Conservation (phyloP, 1,140 invertebrate genomes). For the Drosophila kanapiae region DNA sequence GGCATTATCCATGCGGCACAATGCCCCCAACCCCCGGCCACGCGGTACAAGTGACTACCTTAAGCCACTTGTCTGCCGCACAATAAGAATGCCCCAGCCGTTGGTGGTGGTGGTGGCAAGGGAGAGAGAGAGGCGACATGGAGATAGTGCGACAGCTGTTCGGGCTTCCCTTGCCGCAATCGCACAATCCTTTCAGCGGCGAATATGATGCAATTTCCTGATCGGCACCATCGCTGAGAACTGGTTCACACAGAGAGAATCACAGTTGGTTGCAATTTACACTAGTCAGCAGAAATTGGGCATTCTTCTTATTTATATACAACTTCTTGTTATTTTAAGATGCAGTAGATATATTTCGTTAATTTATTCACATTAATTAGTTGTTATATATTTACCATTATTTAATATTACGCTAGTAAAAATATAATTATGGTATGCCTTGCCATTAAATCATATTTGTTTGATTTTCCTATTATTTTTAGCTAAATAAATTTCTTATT, state of each 20-base stretch:
- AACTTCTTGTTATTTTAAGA: neutral
- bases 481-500: no score
- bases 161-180: slow-evolving; percentile 64
- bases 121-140: slow-evolving; percentile 5
- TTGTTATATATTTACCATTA: no score
- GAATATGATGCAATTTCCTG: slow-evolving; percentile 74
- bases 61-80: slow-evolving; percentile 78
- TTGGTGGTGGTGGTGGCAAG: neutral
- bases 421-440: no score
- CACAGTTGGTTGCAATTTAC: slow-evolving; percentile 9
- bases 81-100: slow-evolving; percentile 48
- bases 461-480: no score
- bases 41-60: slow-evolving; percentile 29
- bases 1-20: slow-evolving; percentile 37
- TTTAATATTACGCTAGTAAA: no score
- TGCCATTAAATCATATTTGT: no score
- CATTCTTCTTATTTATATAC: neutral
- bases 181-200: slow-evolving; percentile 67
- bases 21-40: slow-evolving; percentile 13
- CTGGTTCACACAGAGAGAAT: slow-evolving; percentile 48
- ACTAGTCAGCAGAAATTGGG: slow-evolving; percentile 8
- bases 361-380: no score
- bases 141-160: slow-evolving; percentile 70
- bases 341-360: no score
- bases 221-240: slow-evolving; percentile 51